Base-by-base conservation (phyloP, 1,140 invertebrate genomes). In the Danaus melanippus region DNA sequence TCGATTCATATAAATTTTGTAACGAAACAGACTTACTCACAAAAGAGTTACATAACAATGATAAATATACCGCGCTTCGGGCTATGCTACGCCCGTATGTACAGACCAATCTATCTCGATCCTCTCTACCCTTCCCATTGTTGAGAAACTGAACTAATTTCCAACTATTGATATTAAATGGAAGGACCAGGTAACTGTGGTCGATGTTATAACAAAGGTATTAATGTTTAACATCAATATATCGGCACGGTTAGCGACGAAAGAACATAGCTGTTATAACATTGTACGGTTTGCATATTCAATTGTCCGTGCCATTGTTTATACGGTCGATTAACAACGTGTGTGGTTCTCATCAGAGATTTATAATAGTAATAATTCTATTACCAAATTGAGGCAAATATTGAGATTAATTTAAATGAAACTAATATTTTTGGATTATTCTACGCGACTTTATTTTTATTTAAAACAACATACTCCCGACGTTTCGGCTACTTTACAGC, bases 251-350 rank as follows among this genome's bases (percentile, higher is more conserved):
- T 82, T 77, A 81, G 76, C 82, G 79, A 83, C 79, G 80, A 84
- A 82, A 84, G 72, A 64, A 69, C 72, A 76, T 84, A 80, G 81
- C 79, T 66, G 72, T 69, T 66, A 65, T 73, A 79, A 79, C 69
- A 79, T 83, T 80, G 79, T 77, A 80, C 69, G 66, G 69, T 79
- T 77, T 71, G 77, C 74, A 82, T 84, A 81, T 84, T 84, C 78
- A 81, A 81, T 81, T 85, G 77, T 79, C 78, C 76, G 73, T 76
- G 70, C 72, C 71, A 83, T 83, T 83, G 76, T 85, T 79, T 79
- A 76, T 77, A 64, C 21, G 67, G 43, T 56, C 49, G 53, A 60
- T 67, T 62, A 52, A 63, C 78, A 60, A 81, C 71, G 78, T 81
- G 80, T 84, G 80, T 74, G 77, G 76, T 67, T 67, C 21, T 7